Percentiles rank a stretch among this genome's conserved stretches.
These are phyloP conservation scores for Platysternon megacephalum DNA, from an alignment of 2,113 vertebrate genomes.

Conservation along the genomic window DNA sequence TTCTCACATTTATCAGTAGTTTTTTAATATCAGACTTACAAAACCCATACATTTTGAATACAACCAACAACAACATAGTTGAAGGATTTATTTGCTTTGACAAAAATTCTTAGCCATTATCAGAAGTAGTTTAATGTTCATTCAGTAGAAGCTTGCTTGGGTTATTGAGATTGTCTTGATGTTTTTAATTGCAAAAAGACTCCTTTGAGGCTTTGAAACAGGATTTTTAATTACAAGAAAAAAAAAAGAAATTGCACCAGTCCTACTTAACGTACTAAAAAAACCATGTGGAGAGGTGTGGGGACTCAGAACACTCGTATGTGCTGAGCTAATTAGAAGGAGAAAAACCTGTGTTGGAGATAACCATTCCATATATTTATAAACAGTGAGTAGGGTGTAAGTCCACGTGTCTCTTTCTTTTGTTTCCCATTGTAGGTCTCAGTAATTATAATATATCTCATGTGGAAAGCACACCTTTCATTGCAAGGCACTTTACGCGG, in stretches of 20 bases:
- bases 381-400: not conserved
- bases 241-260: not conserved
- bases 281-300: not conserved
- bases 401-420: not conserved
- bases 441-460: not conserved
- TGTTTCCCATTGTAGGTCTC: not conserved
- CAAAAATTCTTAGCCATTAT: not conserved
- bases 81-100: not conserved
- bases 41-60: not conserved
- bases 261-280: not conserved
- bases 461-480: not conserved
- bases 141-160: not conserved
- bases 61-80: not conserved
- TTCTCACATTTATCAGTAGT: not conserved
- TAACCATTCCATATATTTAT: not conserved
- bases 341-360: not conserved
- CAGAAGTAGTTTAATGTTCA: constrained; percentile 12
- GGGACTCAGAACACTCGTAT: not conserved
- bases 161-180: constrained; percentile 22
- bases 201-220: constrained; percentile 1
- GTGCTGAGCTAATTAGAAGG: not conserved
- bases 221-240: constrained; percentile 30
- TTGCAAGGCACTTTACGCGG: not conserved
- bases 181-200: constrained; percentile 24
- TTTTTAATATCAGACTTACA: not conserved